Evolutionary conservation across 2,113 vertebrate genomes (phyloP).

Genomic region (Eulemur rufifrons): DNA sequence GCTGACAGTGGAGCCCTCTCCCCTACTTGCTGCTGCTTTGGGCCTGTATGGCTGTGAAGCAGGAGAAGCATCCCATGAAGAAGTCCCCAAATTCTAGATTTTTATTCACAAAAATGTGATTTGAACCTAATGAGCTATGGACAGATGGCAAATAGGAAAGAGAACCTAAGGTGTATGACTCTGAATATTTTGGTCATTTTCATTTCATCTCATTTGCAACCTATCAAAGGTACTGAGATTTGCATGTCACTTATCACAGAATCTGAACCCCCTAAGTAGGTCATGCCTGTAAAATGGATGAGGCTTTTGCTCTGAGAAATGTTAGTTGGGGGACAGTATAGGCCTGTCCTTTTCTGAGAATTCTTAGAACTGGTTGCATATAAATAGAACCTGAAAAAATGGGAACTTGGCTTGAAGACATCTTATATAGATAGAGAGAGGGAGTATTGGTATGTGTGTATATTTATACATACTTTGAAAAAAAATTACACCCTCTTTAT

Average conservation of each 20-base stretch:
- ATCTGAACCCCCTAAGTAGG: slow-evolving; percentile 22
- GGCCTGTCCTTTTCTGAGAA: slow-evolving; percentile 41
- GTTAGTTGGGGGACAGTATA: not conserved
- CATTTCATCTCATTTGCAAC: not conserved
- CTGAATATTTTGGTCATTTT: slow-evolving; percentile 10
- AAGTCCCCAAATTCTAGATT: slow-evolving; percentile 5
- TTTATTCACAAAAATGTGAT: slow-evolving; percentile 16
- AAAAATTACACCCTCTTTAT: slow-evolving; percentile 43
- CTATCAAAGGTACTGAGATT: not conserved
- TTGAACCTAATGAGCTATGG: slow-evolving; percentile 22
- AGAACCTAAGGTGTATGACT: not conserved
- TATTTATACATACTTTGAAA: slow-evolving; percentile 49
- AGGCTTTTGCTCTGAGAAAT: not conserved
- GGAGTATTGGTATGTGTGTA: slow-evolving; percentile 2
- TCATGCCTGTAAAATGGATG: slow-evolving; percentile 7
- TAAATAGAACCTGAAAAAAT: slow-evolving; percentile 56
- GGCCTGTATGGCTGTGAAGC: not conserved
- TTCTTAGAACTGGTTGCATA: slow-evolving; percentile 49
- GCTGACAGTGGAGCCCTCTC: accelerated
- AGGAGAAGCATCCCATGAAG: not conserved
- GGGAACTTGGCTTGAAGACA: slow-evolving; percentile 39
- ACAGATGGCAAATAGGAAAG: slow-evolving; percentile 22
- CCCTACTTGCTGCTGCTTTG: not conserved
- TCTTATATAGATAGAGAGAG: slow-evolving; percentile 1
- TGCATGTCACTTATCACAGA: not conserved